A percentile compares a stretch with the other conserved stretches of the same genome.
Conservation (phyloP, 2,797 vertebrate genomes). For the Cyprinella venusta region DNA sequence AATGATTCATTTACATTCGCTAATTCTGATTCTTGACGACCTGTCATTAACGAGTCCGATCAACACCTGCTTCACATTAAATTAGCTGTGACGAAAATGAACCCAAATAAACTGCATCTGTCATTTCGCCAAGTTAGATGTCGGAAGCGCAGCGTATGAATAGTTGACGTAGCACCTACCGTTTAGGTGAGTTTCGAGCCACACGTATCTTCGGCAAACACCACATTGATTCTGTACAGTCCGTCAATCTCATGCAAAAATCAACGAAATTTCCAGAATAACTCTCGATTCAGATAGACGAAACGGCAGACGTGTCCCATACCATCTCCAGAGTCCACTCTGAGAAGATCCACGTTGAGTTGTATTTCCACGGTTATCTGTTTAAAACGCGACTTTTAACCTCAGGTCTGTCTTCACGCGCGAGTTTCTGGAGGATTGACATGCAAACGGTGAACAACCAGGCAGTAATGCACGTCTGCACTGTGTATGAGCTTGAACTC, state of each 20-base stretch:
- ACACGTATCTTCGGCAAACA: conserved; percentile 79
- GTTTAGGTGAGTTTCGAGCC: conserved; percentile 85
- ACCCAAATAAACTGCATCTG: conserved; percentile 58
- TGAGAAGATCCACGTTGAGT: background rate
- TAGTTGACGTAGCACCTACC: conserved; percentile 66
- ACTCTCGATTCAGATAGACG: conserved; percentile 4
- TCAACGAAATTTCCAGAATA: conserved; percentile 11
- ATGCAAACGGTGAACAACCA: conserved; percentile 6
- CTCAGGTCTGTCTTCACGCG: background rate
- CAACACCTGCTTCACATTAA: conserved; percentile 64
- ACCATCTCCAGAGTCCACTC: conserved; percentile 23
- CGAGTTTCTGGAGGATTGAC: conserved; percentile 33
- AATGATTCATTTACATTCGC: conserved; percentile 23
- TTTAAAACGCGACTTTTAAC: conserved; percentile 5
- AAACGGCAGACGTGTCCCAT: background rate
- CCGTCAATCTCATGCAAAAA: conserved; percentile 44
- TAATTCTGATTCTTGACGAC: conserved; percentile 48
- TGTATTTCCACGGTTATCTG: conserved; percentile 21
- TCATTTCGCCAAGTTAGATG: conserved; percentile 63
- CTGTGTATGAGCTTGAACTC: conserved; percentile 9
- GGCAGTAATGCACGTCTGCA: background rate
- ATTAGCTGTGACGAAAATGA: conserved; percentile 9
- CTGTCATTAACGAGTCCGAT: conserved; percentile 57
- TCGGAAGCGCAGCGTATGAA: background rate
- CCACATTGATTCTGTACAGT: conserved; percentile 81